phyloP scores from a whole-genome alignment of 2,113 vertebrate genomes.

The Edolisoma coerulescens region DNA sequence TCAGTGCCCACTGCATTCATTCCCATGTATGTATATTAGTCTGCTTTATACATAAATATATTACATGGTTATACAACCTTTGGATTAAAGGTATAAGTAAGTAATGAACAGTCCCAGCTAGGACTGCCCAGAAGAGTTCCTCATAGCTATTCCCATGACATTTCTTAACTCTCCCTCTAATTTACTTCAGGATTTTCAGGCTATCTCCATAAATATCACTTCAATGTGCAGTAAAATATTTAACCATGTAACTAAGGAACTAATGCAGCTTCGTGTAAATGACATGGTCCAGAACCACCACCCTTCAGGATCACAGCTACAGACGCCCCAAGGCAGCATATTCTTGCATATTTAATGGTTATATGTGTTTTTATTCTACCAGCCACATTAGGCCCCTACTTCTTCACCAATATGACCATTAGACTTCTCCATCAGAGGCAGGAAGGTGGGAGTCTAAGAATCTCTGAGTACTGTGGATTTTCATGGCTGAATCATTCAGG shows the following conservation, averaged over 20 bases:
- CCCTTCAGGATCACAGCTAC: background rate
- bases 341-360: background rate
- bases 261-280: slow-evolving; percentile 32
- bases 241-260: slow-evolving; percentile 48
- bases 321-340: background rate
- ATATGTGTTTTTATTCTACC: background rate
- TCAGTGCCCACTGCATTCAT: background rate
- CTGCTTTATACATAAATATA: background rate
- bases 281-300: slow-evolving; percentile 34
- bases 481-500: background rate
- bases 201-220: slow-evolving; percentile 14
- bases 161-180: slow-evolving; percentile 13
- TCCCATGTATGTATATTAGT: background rate
- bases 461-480: background rate
- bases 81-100: background rate
- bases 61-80: background rate
- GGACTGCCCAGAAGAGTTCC: background rate
- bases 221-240: slow-evolving; percentile 40
- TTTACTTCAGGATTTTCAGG: slow-evolving; percentile 1
- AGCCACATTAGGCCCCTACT: background rate
- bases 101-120: background rate
- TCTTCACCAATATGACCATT: background rate
- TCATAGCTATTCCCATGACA: background rate
- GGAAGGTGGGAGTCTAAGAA: background rate
- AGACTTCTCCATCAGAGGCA: background rate